Evolutionary conservation across 2,888 invertebrate genomes (phyloP).

Genomic region (Hipparchia semele): DNA sequence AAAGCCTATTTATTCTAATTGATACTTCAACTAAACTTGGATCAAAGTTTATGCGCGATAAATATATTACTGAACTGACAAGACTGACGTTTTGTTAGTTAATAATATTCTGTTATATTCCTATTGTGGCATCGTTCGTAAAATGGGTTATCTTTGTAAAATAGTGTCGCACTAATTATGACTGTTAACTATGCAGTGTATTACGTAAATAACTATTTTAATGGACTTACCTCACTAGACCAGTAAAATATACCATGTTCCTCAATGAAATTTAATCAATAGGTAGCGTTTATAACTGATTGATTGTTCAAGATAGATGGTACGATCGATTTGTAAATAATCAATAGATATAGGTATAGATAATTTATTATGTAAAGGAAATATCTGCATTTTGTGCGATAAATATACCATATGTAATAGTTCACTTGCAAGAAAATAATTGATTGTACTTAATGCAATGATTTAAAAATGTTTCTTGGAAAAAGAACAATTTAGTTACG

Average conservation of each 20-base stretch:
- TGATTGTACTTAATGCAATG: too few relatives aligned
- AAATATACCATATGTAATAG: too few relatives aligned
- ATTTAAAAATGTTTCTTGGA: too few relatives aligned
- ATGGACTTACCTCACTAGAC: background rate
- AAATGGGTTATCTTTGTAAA: constrained; percentile 43
- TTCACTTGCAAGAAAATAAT: too few relatives aligned
- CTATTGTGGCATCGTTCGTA: constrained; percentile 32
- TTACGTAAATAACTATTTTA: background rate
- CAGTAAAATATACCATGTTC: too few relatives aligned
- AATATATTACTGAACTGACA: background rate
- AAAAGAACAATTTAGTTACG: too few relatives aligned
- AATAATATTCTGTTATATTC: constrained; percentile 1
- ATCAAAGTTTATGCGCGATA: constrained; percentile 6
- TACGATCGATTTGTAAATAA: background rate
- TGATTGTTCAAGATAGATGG: background rate
- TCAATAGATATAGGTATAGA: background rate
- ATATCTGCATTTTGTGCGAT: too few relatives aligned
- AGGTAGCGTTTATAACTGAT: background rate
- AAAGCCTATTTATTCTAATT: too few relatives aligned
- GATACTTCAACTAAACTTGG: background rate
- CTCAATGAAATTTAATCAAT: background rate
- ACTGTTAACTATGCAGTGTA: background rate
- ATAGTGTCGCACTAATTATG: background rate
- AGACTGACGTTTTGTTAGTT: constrained; percentile 1
- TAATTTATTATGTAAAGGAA: too few relatives aligned